These are phyloP conservation scores for Scopus umbretta DNA, from an alignment of 2,113 vertebrate species.

Conservation along the genomic window DNA sequence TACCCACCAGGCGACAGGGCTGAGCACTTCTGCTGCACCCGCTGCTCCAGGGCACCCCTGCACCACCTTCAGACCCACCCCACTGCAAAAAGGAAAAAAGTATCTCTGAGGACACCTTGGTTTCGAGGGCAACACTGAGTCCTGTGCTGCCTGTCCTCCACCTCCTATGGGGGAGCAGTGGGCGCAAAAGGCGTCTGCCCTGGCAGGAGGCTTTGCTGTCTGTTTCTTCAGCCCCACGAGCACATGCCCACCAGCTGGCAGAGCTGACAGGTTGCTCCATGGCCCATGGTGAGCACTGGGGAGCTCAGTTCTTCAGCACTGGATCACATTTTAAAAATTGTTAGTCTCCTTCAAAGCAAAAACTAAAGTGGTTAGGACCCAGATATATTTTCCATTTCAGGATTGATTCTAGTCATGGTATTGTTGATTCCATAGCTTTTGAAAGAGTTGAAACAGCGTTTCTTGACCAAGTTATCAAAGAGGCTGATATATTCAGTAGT, in stretches of 20 bases:
- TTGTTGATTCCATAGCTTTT: neutral
- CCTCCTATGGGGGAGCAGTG: neutral
- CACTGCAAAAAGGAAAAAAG: neutral
- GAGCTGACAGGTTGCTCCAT: neutral
- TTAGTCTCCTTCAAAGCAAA: neutral
- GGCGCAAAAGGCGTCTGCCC: neutral
- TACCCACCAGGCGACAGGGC: accelerated
- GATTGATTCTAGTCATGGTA: neutral
- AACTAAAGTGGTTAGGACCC: neutral
- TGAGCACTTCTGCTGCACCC: neutral
- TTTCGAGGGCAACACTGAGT: neutral
- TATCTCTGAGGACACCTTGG: accelerated
- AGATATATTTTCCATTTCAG: neutral
- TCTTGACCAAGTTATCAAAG: neutral
- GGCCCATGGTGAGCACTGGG: neutral
- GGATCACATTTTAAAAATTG: neutral
- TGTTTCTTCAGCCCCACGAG: neutral
- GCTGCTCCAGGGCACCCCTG: neutral
- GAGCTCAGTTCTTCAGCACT: neutral
- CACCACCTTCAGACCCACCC: neutral
- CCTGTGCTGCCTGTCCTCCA: neutral
- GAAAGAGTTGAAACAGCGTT: neutral
- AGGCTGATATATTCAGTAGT: neutral
- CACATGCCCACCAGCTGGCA: neutral
- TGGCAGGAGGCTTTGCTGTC: neutral